These are phyloP conservation scores for Zosterops borbonicus DNA, from an alignment of 2,113 vertebrate genomes.

Conservation along the genomic window DNA sequence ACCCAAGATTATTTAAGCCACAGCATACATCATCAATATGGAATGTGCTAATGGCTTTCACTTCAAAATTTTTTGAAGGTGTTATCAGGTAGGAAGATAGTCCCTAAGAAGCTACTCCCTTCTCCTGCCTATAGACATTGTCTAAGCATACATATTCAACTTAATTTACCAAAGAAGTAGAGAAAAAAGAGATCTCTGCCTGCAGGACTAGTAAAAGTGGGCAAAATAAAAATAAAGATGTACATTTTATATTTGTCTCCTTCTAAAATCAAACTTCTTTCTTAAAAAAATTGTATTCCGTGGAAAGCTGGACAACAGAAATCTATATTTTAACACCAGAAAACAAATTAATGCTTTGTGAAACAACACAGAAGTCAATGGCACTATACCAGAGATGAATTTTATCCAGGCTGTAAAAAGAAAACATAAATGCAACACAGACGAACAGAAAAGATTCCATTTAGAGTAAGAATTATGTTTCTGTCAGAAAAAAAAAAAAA, in stretches of 20 bases:
- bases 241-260: not conserved
- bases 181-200: not conserved
- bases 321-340: constrained; percentile 24
- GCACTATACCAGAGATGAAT: constrained; percentile 12
- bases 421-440: constrained; percentile 36
- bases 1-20: not conserved
- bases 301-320: not conserved
- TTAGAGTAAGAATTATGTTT: constrained; percentile 43
- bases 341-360: constrained; percentile 40
- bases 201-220: not conserved
- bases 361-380: constrained; percentile 49
- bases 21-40: not conserved
- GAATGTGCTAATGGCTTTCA: constrained; percentile 16
- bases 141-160: not conserved
- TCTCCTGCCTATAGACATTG: not conserved
- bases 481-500: constrained; percentile 43
- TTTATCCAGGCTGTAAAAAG: constrained; percentile 15
- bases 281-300: not conserved
- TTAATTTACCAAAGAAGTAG: not conserved
- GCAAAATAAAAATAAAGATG: not conserved
- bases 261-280: not conserved
- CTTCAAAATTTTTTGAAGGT: not conserved
- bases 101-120: not conserved
- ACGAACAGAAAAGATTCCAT: constrained; percentile 32
- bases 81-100: not conserved